A percentile compares a stretch with the other conserved stretches of the same genome.
phyloP scores from a whole-genome alignment of 2,113 vertebrate genomes.

The Lepus europaeus region DNA sequence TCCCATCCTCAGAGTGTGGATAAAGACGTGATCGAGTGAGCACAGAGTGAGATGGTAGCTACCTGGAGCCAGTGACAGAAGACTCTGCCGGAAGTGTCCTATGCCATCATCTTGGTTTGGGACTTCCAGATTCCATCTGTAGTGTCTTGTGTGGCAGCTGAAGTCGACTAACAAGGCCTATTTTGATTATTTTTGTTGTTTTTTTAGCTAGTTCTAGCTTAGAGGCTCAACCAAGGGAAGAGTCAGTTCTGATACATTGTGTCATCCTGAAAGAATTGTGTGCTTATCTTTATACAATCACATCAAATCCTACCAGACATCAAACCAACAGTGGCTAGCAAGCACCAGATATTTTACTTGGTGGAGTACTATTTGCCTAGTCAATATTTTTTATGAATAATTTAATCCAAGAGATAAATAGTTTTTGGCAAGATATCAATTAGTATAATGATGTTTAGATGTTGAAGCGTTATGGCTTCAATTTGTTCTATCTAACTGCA shows the following conservation, averaged over 20 bases:
- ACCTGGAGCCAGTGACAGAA: neutral
- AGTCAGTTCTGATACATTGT: neutral
- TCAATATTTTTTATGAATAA: conserved; percentile 6
- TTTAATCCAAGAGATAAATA: conserved; percentile 34
- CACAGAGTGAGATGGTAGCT: neutral
- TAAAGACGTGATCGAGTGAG: neutral
- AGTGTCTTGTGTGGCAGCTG: neutral
- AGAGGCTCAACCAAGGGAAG: neutral
- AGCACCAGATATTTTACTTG: neutral
- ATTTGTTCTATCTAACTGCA: conserved; percentile 12
- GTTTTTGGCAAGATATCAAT: conserved; percentile 31
- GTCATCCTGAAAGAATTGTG: neutral
- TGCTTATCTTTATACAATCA: neutral
- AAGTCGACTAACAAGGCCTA: neutral
- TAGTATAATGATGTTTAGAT: conserved; percentile 12
- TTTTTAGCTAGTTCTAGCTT: neutral
- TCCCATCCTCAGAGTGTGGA: rapidly evolving
- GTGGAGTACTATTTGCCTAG: neutral
- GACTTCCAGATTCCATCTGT: neutral
- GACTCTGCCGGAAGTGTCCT: neutral
- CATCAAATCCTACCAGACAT: neutral
- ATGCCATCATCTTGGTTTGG: neutral
- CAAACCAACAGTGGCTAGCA: neutral
- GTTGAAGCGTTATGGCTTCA: neutral
- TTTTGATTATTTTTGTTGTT: neutral